Conservation (phyloP, 2,888 invertebrate genomes). For the Euplexia lucipara region DNA sequence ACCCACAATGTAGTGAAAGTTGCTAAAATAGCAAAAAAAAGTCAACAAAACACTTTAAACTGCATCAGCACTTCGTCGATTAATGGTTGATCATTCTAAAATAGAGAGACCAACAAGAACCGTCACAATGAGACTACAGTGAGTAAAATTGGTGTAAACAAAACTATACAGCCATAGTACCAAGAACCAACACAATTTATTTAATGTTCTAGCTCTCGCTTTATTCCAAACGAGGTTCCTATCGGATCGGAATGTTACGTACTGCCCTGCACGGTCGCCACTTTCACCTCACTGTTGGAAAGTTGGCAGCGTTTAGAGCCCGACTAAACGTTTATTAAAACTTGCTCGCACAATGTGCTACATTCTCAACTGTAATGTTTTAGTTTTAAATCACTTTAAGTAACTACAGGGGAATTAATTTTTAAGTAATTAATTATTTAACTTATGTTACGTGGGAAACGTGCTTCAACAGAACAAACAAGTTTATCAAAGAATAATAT, state of each 20-base stretch:
- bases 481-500: constrained; percentile 7
- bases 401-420: neutral
- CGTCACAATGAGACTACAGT: constrained; percentile 3
- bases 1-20: constrained; percentile 5
- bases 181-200: constrained; percentile 58
- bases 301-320: constrained; percentile 87
- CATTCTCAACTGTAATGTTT: constrained; percentile 21
- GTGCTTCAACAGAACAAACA: neutral
- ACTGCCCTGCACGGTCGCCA: constrained; percentile 81
- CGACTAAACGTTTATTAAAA: constrained; percentile 79
- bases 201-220: constrained; percentile 68
- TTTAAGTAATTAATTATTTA: neutral
- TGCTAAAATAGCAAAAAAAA: neutral
- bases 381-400: constrained; percentile 9
- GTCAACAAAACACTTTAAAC: constrained; percentile 10
- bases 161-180: constrained; percentile 43
- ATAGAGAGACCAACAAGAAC: constrained; percentile 7
- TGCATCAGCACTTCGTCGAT: neutral
- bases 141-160: constrained; percentile 44
- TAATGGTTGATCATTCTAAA: constrained; percentile 18
- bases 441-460: neutral
- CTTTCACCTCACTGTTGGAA: constrained; percentile 88
- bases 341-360: constrained; percentile 58
- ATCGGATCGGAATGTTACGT: constrained; percentile 85
- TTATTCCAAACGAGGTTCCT: constrained; percentile 78